Evolutionary conservation across 2,888 invertebrate genomes (phyloP).

Genomic region (Lasius platythorax): DNA sequence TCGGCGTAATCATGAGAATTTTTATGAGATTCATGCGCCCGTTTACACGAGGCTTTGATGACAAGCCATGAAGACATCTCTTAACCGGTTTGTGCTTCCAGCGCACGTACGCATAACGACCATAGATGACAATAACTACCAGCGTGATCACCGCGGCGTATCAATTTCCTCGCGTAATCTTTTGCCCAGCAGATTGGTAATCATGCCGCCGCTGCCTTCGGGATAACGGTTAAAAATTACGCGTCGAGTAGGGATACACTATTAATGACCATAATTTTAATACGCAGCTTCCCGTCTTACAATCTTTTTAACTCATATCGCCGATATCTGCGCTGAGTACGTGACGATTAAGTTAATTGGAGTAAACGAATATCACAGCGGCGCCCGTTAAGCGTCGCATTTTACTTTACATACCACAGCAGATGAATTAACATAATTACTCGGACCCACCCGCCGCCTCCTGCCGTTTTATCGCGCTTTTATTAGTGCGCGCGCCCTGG

Average conservation of each 20-base stretch:
- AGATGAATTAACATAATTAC: conserved; percentile 68
- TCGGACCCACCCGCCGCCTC: conserved; percentile 36
- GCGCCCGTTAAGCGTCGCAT: conserved; percentile 38
- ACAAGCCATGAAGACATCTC: conserved; percentile 74
- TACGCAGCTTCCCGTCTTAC: conserved; percentile 72
- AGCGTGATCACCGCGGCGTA: conserved; percentile 67
- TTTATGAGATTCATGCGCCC: conserved; percentile 67
- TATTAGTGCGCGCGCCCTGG: conserved; percentile 44
- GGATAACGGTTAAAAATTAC: conserved; percentile 74
- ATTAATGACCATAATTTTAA: conserved; percentile 75
- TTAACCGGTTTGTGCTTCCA: conserved; percentile 65
- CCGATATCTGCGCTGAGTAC: conserved; percentile 56
- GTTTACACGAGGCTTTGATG: conserved; percentile 72
- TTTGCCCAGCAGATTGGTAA: conserved; percentile 67
- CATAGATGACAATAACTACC: conserved; percentile 76
- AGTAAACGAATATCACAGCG: conserved; percentile 71
- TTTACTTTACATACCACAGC: conserved; percentile 38
- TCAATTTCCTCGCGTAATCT: conserved; percentile 67
- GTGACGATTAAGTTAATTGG: conserved; percentile 73
- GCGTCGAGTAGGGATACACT: conserved; percentile 56
- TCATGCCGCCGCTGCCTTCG: conserved; percentile 60
- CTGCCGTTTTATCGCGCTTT: conserved; percentile 40
- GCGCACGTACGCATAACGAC: conserved; percentile 74
- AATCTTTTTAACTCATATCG: conserved; percentile 42
- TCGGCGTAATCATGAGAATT: conserved; percentile 56